A percentile compares a stretch with the other conserved stretches of the same genome.
phyloP scores from a whole-genome alignment of 2,113 vertebrate species.

The Asarcornis scutulata region DNA sequence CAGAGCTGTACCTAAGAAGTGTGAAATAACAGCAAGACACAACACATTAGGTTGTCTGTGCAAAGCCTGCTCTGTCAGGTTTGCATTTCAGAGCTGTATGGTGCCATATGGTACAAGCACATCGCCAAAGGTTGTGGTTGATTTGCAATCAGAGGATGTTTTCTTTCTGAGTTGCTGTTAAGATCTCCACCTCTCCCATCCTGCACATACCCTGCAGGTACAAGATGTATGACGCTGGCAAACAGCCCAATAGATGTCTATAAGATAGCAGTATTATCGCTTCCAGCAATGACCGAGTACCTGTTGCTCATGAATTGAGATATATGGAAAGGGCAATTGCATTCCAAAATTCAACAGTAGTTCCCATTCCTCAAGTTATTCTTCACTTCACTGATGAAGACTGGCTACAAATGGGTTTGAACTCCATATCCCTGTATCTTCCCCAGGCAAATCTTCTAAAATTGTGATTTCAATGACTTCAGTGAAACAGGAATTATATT shows the following conservation, averaged over 20 bases:
- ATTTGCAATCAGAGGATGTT: neutral
- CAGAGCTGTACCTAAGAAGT: neutral
- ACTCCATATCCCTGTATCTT: neutral
- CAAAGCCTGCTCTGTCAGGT: neutral
- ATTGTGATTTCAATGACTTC: neutral
- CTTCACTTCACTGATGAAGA: neutral
- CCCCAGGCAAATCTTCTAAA: neutral
- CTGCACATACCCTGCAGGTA: neutral
- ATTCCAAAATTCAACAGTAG: neutral
- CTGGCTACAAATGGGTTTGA: neutral
- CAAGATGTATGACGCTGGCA: neutral
- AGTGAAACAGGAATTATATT: neutral
- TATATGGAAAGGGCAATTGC: neutral
- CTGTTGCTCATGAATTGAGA: neutral
- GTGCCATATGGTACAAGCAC: neutral
- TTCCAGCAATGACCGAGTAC: neutral
- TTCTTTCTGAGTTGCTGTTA: neutral
- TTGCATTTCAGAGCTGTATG: neutral
- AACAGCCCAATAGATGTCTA: neutral
- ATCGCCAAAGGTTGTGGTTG: neutral
- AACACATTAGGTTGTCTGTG: neutral
- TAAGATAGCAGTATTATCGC: fast-evolving
- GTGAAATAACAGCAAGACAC: conserved; percentile 7
- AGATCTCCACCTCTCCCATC: neutral
- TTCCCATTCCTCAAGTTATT: neutral